Conservation (phyloP, 2,888 invertebrate genomes). For the Mylabris sibirica region DNA sequence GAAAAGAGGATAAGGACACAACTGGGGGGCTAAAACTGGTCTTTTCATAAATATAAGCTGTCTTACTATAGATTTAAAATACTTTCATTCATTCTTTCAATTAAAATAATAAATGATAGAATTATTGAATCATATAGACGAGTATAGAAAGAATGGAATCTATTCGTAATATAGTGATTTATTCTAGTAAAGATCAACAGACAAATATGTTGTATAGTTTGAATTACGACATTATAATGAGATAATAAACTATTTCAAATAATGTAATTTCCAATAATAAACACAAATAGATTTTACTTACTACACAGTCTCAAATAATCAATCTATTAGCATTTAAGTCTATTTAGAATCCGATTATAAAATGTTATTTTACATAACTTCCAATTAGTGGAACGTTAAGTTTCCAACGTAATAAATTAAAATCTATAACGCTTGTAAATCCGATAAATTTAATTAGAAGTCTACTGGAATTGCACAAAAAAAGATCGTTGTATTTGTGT, state of each 20-base stretch:
- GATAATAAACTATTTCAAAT: conserved; percentile 12
- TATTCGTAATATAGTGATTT: neutral
- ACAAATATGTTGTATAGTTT: neutral
- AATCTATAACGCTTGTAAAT: neutral
- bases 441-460: conserved; percentile 30
- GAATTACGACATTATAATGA: conserved; percentile 8
- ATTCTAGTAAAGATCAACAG: conserved; percentile 5
- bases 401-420: conserved; percentile 13
- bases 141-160: neutral
- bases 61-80: neutral
- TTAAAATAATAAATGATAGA: neutral
- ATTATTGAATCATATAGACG: neutral
- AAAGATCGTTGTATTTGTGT: neutral
- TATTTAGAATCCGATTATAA: neutral
- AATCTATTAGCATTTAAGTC: neutral
- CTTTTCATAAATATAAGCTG: neutral
- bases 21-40: neutral
- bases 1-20: conserved; percentile 8
- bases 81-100: neutral
- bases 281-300: neutral
- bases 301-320: neutral
- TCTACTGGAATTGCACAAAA: conserved; percentile 17
- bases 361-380: conserved; percentile 5
- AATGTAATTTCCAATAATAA: neutral
- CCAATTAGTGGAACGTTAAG: conserved; percentile 20